These are phyloP conservation scores for Calliopum simillimum DNA, from an alignment of 2,888 invertebrate genomes.

Conservation along the genomic window DNA sequence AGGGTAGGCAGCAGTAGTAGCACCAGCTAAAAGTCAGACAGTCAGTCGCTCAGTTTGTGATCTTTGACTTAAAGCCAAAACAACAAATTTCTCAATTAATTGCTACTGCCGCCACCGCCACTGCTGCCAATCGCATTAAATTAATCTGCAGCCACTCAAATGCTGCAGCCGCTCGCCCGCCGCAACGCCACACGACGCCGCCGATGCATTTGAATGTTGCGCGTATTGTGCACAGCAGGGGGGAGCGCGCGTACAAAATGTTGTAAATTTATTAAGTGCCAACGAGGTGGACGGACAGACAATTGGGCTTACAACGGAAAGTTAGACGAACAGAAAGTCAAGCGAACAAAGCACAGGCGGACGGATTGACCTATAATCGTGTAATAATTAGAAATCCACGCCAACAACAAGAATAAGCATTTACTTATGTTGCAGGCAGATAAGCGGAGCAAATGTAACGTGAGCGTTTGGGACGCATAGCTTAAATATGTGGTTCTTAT, in stretches of 20 bases:
- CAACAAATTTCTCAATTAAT: constrained; percentile 9
- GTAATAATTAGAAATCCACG: constrained; percentile 19
- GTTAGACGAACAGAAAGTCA: neutral
- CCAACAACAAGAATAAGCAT: too few species aligned
- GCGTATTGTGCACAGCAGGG: neutral
- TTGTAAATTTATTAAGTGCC: constrained; percentile 4
- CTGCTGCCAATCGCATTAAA: constrained; percentile 13
- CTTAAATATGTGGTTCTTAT: too few species aligned
- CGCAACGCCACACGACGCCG: too few species aligned
- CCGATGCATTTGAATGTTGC: too few species aligned
- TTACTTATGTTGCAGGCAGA: too few species aligned
- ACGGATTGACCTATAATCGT: constrained; percentile 26
- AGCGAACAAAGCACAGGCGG: constrained; percentile 5
- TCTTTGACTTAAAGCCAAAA: neutral
- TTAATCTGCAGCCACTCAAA: neutral
- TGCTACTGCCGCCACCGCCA: neutral
- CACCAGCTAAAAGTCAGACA: too few species aligned
- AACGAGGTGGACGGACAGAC: neutral
- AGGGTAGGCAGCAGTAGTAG: too few species aligned
- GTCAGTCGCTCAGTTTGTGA: too few species aligned
- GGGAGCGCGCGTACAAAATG: constrained; percentile 5
- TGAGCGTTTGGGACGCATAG: too few species aligned
- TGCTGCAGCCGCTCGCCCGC: neutral
- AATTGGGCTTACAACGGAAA: too few species aligned
- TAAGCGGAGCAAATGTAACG: too few species aligned